Percentiles rank a stretch among this genome's conserved stretches.
Conservation (phyloP, 2,888 invertebrate genomes). For the Actias luna region DNA sequence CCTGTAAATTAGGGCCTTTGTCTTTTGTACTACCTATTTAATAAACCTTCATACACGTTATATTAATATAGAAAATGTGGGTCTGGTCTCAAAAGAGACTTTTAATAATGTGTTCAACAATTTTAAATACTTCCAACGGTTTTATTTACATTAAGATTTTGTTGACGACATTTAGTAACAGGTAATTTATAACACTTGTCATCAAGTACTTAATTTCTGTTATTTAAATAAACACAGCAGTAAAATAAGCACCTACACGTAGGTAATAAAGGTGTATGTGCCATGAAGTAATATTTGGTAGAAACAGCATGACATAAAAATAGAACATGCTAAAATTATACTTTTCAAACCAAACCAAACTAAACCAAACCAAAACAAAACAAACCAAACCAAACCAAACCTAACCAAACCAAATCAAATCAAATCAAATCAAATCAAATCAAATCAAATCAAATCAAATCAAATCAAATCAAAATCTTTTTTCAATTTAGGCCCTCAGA, state of each 20-base stretch:
- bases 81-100: background rate
- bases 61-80: background rate
- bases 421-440: too few species aligned
- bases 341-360: background rate
- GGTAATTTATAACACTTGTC: too few species aligned
- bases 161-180: background rate
- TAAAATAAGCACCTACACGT: background rate
- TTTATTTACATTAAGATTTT: background rate
- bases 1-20: conserved; percentile 29
- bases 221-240: background rate
- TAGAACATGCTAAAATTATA: background rate
- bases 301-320: background rate
- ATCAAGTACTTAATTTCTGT: background rate
- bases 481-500: too few species aligned
- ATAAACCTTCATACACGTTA: background rate
- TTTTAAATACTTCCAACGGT: background rate
- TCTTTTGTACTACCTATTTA: conserved; percentile 21
- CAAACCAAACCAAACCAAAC: too few species aligned
- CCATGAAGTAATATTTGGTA: background rate
- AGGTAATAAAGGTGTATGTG: background rate
- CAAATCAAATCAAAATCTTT: too few species aligned
- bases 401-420: too few species aligned
- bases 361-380: too few species aligned
- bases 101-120: background rate
- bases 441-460: too few species aligned